Evolutionary conservation across 2,888 invertebrate species (phyloP), one percentile per base, ranked within the genome.

Genomic region (Pelosia muscerda): DNA sequence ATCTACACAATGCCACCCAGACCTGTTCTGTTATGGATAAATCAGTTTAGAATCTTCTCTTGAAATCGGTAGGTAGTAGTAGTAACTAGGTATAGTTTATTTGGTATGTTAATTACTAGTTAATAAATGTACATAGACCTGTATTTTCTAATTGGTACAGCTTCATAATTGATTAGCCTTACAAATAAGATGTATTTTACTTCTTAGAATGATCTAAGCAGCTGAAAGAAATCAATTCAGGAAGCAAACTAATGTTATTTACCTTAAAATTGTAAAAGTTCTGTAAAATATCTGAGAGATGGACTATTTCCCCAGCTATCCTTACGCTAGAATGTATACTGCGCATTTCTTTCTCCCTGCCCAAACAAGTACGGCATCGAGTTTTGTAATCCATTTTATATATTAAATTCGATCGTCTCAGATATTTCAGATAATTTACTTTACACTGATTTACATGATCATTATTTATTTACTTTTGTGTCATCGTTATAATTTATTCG

Each of bases 211-310:
- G 49, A 49, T 49, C 19, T n/a, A 2, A 15, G 2, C 42, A 19
- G 5, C 42, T 42, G 5, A n/a, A n/a, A 57, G 10, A 28, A 57
- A 57, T 0, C 2, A 15, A 19, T 22, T 11, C 19, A 34, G n/a
- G 19, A n/a, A 10, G 2, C 2, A 42, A 1, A 5, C 0, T n/a
- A 49, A 65, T 26, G n/a, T 53, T 2, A 59, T 22, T 54, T 90
- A 94, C 95, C 90, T 90, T 88, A 68, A 83, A 94, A 75, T 87
- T 86, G 71, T 94, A 94, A 79, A 93, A 93, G 74, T 87, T 89
- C 59, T 86, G 81, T 72, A 95, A 84, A 76, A 95, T 92, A 82
- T 93, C 91, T 8, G 91, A 81, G 28, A 95, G 71, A 22, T 81
- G 83, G 57, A 94, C 87, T 58, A 90, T 86, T 61, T 90, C 86